Evolutionary conservation across 2,888 invertebrate genomes (phyloP).

Genomic region (Rhamphomyia laevipes): DNA sequence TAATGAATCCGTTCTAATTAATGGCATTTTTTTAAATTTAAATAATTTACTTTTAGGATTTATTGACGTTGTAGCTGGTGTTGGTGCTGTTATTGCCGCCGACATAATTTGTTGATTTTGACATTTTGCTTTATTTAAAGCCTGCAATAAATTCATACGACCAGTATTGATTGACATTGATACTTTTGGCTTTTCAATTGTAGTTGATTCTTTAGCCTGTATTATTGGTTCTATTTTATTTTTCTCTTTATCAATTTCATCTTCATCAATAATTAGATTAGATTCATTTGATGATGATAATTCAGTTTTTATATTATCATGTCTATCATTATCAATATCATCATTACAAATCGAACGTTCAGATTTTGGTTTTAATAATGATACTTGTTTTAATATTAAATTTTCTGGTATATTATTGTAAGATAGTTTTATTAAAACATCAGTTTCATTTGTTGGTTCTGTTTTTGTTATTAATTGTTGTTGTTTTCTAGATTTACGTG

Average conservation of each 20-base stretch:
- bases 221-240: too few relatives aligned
- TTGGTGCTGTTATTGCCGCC: conserved; percentile 11
- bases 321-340: background rate
- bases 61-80: conserved; percentile 7
- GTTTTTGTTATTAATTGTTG: too few relatives aligned
- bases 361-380: conserved; percentile 17
- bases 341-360: conserved; percentile 7
- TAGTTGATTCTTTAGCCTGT: too few relatives aligned
- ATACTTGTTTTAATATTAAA: conserved; percentile 10
- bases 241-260: background rate
- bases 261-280: background rate
- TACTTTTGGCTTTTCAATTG: too few relatives aligned
- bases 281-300: background rate
- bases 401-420: background rate
- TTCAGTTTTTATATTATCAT: background rate
- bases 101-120: conserved; percentile 14
- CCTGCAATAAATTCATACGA: conserved; percentile 31
- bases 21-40: background rate
- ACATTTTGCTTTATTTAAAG: conserved; percentile 29
- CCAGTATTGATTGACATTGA: conserved; percentile 10
- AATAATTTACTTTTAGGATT: background rate
- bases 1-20: background rate
- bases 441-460: background rate
- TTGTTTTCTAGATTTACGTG: too few relatives aligned
- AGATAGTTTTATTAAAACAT: too few relatives aligned